Evolutionary conservation across 2,888 invertebrate genomes (phyloP).

Genomic region (Proisotoma minuta): DNA sequence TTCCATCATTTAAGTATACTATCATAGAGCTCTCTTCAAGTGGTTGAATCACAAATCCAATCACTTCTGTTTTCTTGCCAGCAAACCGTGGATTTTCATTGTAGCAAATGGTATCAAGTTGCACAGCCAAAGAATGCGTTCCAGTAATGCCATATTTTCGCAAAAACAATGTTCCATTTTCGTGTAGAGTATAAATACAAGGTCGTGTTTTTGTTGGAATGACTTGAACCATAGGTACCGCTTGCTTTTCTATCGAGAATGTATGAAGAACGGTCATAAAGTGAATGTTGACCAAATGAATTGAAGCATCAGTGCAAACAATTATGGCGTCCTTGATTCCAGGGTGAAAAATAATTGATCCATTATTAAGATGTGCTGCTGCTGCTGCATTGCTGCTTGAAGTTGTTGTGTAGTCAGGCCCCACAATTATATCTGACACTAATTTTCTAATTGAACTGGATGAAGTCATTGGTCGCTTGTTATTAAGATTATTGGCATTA

Average conservation of each 20-base stretch:
- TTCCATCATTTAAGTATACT: slow-evolving; percentile 43
- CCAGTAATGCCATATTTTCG: slow-evolving; percentile 41
- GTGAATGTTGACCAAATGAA: slow-evolving; percentile 41
- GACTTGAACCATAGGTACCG: slow-evolving; percentile 28
- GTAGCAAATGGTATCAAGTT: slow-evolving; percentile 36
- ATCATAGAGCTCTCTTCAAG: slow-evolving; percentile 35
- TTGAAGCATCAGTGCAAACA: slow-evolving; percentile 32
- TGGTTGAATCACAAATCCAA: slow-evolving; percentile 36
- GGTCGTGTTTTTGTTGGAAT: slow-evolving; percentile 35
- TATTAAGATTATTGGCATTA: neutral
- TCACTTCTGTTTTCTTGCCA: slow-evolving; percentile 42
- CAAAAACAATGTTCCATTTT: slow-evolving; percentile 40
- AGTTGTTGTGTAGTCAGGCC: slow-evolving; percentile 31
- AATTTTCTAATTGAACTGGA: slow-evolving; percentile 41
- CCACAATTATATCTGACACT: slow-evolving; percentile 46
- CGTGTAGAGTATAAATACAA: slow-evolving; percentile 40
- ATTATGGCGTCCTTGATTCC: slow-evolving; percentile 41
- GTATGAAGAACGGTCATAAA: slow-evolving; percentile 37
- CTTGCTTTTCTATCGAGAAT: slow-evolving; percentile 26
- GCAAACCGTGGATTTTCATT: slow-evolving; percentile 42
- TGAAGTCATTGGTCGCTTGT: slow-evolving; percentile 24
- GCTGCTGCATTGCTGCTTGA: slow-evolving; percentile 18
- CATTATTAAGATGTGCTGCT: neutral
- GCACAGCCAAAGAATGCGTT: slow-evolving; percentile 30
- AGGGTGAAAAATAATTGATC: slow-evolving; percentile 33